phyloP scores from a whole-genome alignment of 2,797 vertebrate genomes.

The Phrynocephalus forsythii region DNA sequence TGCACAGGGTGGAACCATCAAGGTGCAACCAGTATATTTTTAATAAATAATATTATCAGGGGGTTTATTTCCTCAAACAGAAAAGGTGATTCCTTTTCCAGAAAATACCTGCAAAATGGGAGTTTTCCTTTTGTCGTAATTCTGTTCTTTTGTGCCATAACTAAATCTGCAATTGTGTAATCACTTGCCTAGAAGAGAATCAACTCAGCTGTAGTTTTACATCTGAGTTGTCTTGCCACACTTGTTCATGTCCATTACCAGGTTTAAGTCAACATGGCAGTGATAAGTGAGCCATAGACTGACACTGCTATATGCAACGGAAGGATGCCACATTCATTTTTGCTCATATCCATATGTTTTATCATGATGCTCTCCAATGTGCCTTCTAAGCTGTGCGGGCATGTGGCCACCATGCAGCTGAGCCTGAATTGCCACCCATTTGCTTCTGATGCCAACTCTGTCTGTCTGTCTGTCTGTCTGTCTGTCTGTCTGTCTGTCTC shows the following conservation, averaged over 20 bases:
- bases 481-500: no score
- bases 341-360: neutral
- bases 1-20: neutral
- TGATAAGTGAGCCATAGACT: neutral
- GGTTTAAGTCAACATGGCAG: neutral
- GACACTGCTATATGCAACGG: neutral
- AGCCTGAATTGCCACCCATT: no score
- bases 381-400: no score
- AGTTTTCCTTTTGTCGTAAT: neutral
- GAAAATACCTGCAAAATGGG: neutral
- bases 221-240: no score
- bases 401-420: no score
- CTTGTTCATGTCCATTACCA: no score
- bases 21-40: slow-evolving; percentile 1
- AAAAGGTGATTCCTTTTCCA: neutral
- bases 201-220: no score
- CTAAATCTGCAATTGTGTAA: no score
- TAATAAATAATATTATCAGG: neutral
- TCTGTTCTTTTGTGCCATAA: neutral
- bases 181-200: no score
- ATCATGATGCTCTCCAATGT: neutral
- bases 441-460: no score
- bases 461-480: neutral
- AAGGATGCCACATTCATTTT: neutral
- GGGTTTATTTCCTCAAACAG: neutral